phyloP scores from a whole-genome alignment of 2,888 invertebrate species.

The Palloptera scutellata region DNA sequence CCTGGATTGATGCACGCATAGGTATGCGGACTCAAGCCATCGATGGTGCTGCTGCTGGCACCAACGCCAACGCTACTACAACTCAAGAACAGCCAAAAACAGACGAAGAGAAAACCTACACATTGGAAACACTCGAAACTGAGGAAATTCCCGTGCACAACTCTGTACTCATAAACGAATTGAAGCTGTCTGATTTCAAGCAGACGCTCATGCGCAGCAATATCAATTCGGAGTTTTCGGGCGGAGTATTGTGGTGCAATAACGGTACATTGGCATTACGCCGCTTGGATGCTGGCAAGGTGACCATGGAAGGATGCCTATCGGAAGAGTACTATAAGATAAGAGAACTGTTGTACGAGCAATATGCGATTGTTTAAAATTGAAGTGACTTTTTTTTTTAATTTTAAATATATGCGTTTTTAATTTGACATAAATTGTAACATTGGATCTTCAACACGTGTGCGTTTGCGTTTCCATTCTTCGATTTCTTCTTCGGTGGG shows the following conservation, averaged over 20 bases:
- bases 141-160: constrained; percentile 74
- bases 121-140: constrained; percentile 72
- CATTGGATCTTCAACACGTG: constrained; percentile 94
- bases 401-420: background rate
- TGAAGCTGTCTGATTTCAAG: constrained; percentile 91
- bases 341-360: constrained; percentile 89
- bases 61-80: constrained; percentile 38
- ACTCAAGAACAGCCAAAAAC: constrained; percentile 39
- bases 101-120: constrained; percentile 68
- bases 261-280: constrained; percentile 89
- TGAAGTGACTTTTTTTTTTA: constrained; percentile 7
- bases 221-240: constrained; percentile 86
- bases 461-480: constrained; percentile 87
- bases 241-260: constrained; percentile 93
- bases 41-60: constrained; percentile 65
- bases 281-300: constrained; percentile 88
- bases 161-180: constrained; percentile 90
- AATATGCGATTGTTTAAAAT: constrained; percentile 90
- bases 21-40: constrained; percentile 71
- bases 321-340: constrained; percentile 96
- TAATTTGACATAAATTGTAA: constrained; percentile 69
- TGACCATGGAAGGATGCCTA: constrained; percentile 91
- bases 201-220: constrained; percentile 78
- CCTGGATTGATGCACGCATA: constrained; percentile 90
- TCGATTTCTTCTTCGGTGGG: constrained; percentile 94